These are phyloP conservation scores for Channallabes apus DNA, from an alignment of 2,797 vertebrate genomes.

Conservation along the genomic window DNA sequence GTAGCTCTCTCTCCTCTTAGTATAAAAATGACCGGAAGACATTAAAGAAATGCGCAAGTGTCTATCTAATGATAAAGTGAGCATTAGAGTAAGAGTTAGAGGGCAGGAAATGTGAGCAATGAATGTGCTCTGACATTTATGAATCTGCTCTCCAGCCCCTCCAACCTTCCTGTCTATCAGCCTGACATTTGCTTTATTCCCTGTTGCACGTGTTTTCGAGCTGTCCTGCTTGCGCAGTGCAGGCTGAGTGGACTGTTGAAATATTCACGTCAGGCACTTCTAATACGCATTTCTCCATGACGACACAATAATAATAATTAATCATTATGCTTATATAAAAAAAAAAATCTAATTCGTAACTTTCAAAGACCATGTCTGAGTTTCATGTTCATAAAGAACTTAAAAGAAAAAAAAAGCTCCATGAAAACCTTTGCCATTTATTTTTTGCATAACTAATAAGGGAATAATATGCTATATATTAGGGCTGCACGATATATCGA, in stretches of 20 bases:
- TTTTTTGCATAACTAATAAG: neutral
- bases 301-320: neutral
- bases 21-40: slow-evolving; percentile 15
- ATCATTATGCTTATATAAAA: neutral
- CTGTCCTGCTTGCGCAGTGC: neutral
- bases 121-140: slow-evolving; percentile 39
- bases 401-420: neutral
- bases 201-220: slow-evolving; percentile 5
- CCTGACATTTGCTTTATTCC: slow-evolving; percentile 33
- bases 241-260: slow-evolving; percentile 15
- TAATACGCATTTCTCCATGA: neutral
- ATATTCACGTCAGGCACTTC: neutral
- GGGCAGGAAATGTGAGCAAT: slow-evolving; percentile 32
- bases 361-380: neutral
- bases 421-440: neutral
- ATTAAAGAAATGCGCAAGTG: slow-evolving; percentile 16
- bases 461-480: neutral
- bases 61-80: slow-evolving; percentile 29
- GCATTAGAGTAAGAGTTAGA: slow-evolving; percentile 24
- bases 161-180: slow-evolving; percentile 35
- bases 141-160: slow-evolving; percentile 25
- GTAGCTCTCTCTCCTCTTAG: slow-evolving; percentile 1
- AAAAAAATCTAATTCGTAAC: neutral
- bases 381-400: neutral
- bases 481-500: no score